Evolutionary conservation across 1,140 invertebrate species (phyloP).

Genomic region (Heterodera schachtii): DNA sequence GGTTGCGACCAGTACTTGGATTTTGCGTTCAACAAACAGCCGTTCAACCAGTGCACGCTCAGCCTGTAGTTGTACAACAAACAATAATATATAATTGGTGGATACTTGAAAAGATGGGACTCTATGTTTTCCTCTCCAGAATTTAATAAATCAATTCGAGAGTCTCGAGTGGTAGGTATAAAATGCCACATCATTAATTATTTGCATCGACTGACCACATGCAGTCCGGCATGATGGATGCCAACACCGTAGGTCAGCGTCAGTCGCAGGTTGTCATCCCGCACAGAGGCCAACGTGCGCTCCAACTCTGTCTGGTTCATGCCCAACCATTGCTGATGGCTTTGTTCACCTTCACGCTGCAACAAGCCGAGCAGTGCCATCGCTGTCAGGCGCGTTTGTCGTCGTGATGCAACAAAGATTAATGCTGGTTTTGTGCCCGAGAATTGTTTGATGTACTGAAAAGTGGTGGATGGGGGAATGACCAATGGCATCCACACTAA

Average conservation of each 20-base stretch:
- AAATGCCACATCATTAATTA: too few relatives aligned
- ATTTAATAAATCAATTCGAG: too few relatives aligned
- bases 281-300: slow-evolving; percentile 71
- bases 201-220: slow-evolving; percentile 76
- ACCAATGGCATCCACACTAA: too few relatives aligned
- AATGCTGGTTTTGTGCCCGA: slow-evolving; percentile 85
- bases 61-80: background rate
- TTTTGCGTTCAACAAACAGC: slow-evolving; percentile 93
- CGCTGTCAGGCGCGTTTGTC: slow-evolving; percentile 94
- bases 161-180: too few relatives aligned
- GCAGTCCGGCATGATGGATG: slow-evolving; percentile 87
- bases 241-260: slow-evolving; percentile 95
- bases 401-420: slow-evolving; percentile 93
- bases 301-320: slow-evolving; percentile 77
- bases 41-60: slow-evolving; percentile 90
- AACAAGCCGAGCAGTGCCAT: slow-evolving; percentile 91
- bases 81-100: too few relatives aligned
- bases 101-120: too few relatives aligned
- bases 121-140: too few relatives aligned
- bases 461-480: background rate
- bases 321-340: slow-evolving; percentile 89
- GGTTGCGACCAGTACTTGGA: slow-evolving; percentile 96
- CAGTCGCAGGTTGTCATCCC: slow-evolving; percentile 87
- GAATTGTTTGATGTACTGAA: slow-evolving; percentile 78
- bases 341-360: slow-evolving; percentile 79